Conservation (phyloP, 2,797 vertebrate genomes). For the Meriones psammophilus region DNA sequence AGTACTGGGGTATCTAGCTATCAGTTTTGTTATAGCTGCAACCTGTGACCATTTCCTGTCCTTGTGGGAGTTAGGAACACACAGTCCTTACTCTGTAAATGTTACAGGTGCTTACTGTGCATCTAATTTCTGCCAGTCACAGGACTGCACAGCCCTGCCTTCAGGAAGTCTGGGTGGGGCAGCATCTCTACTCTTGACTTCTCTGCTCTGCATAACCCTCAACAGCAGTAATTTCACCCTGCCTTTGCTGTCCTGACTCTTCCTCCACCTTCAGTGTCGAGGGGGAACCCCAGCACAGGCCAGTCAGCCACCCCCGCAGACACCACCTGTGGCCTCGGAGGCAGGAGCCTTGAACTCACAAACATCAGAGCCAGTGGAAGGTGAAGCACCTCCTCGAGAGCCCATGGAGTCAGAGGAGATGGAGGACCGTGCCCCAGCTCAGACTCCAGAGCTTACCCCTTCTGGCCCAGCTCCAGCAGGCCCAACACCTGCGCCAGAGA, state of each 20-base stretch:
- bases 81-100: background rate
- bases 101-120: background rate
- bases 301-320: conserved; percentile 68
- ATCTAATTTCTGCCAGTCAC: background rate
- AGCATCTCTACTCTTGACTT: background rate
- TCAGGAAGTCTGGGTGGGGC: background rate
- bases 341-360: conserved; percentile 70
- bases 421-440: conserved; percentile 77
- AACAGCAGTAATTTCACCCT: background rate
- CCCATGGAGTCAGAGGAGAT: conserved; percentile 85
- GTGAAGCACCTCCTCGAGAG: conserved; percentile 75
- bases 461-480: conserved; percentile 74
- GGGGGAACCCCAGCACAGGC: conserved; percentile 78
- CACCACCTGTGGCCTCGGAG: conserved; percentile 33
- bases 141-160: background rate
- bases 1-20: background rate
- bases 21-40: background rate
- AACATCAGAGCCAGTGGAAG: conserved; percentile 79
- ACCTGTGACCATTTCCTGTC: background rate
- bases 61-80: background rate
- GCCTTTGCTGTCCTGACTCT: conserved; percentile 61
- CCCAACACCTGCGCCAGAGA: conserved; percentile 76
- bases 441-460: conserved; percentile 71
- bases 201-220: background rate
- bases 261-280: conserved; percentile 75